Conservation (phyloP, 2,797 vertebrate species). For the Gymnocypris eckloni region DNA sequence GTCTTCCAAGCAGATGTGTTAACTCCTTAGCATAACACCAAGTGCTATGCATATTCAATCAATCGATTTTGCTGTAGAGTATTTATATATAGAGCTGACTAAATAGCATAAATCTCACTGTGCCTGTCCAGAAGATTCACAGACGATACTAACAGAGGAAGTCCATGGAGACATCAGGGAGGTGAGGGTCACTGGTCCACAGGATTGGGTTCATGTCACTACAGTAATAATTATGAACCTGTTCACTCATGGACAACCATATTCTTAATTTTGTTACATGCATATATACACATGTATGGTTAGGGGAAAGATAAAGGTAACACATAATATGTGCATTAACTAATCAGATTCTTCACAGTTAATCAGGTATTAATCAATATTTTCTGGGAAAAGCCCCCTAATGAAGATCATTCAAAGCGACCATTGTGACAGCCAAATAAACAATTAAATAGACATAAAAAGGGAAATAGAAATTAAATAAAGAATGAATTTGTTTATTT, state of each 20-base stretch:
- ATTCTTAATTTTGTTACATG: slow-evolving; percentile 21
- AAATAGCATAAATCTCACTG: neutral
- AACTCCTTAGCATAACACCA: slow-evolving; percentile 22
- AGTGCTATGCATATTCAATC: slow-evolving; percentile 18
- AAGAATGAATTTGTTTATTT: neutral
- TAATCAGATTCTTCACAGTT: neutral
- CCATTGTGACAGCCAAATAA: neutral
- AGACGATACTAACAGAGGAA: neutral
- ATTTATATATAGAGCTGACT: slow-evolving; percentile 3
- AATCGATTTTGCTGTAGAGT: slow-evolving; percentile 5
- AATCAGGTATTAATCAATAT: neutral
- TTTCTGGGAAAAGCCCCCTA: neutral
- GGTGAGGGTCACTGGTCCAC: neutral
- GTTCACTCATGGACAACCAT: neutral
- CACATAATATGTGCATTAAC: too few relatives aligned
- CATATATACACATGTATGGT: neutral
- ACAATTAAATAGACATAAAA: neutral
- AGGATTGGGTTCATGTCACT: neutral
- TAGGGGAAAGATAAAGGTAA: neutral
- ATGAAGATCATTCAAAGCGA: neutral
- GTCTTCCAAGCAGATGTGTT: slow-evolving; percentile 2
- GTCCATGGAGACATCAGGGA: neutral
- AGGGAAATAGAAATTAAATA: neutral
- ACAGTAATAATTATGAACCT: slow-evolving; percentile 31
- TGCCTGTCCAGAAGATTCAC: neutral